Conservation (phyloP, 1,140 invertebrate genomes). For the Mamestra configurata region DNA sequence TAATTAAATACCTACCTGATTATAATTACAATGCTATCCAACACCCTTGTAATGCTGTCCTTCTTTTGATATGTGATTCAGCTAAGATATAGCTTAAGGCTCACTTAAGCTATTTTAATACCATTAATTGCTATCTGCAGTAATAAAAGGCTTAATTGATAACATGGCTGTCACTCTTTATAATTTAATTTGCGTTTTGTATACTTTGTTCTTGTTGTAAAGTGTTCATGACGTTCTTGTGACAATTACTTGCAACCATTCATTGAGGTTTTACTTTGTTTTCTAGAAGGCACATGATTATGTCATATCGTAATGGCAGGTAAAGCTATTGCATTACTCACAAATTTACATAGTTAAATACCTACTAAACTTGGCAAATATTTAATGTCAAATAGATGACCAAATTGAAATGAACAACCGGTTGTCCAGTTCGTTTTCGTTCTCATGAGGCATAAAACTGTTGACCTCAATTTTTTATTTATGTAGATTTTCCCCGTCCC, state of each 20-base stretch:
- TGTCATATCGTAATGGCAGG: too few relatives aligned
- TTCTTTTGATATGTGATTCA: background rate
- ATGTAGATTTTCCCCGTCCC: too few relatives aligned
- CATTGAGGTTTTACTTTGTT: too few relatives aligned
- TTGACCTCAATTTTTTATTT: too few relatives aligned
- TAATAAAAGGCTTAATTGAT: slow-evolving; percentile 26
- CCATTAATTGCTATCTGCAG: slow-evolving; percentile 7
- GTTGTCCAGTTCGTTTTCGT: background rate
- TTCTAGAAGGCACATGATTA: too few relatives aligned
- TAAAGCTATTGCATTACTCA: too few relatives aligned
- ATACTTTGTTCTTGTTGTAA: background rate
- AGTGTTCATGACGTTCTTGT: background rate
- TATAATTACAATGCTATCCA: background rate
- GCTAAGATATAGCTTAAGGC: background rate
- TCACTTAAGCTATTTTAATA: slow-evolving; percentile 22
- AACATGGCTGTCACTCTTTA: slow-evolving; percentile 1
- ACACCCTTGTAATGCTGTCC: background rate
- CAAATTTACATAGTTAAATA: too few relatives aligned
- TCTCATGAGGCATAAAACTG: background rate
- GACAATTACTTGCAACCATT: background rate
- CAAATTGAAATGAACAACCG: too few relatives aligned
- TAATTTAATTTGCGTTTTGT: slow-evolving; percentile 5
- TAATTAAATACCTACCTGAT: background rate
- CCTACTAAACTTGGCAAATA: too few relatives aligned
- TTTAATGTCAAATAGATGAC: too few relatives aligned